Evolutionary conservation across 2,888 invertebrate genomes (phyloP).

Genomic region (Zaprionus bogoriensis): DNA sequence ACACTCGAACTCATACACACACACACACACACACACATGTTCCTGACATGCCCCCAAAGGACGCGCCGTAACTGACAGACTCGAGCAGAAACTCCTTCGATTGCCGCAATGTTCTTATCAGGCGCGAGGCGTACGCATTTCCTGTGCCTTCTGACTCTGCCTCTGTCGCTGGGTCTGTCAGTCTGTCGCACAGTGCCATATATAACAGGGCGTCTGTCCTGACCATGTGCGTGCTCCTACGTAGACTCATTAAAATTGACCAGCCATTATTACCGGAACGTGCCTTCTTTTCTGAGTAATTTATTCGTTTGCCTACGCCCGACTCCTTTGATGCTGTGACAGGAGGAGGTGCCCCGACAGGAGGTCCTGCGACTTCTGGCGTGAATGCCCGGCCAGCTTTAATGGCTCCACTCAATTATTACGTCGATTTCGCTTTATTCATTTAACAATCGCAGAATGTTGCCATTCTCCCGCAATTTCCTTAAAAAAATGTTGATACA

Average conservation of each 20-base stretch:
- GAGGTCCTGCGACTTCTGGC: background rate
- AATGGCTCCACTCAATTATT: conserved; percentile 46
- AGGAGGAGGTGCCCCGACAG: background rate
- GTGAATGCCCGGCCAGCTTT: conserved; percentile 16
- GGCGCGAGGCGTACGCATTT: background rate
- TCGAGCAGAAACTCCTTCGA: conserved; percentile 50
- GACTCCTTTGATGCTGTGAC: conserved; percentile 33
- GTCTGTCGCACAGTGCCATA: conserved; percentile 6
- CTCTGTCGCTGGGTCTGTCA: conserved; percentile 4
- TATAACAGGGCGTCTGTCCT: conserved; percentile 21
- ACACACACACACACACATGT: conserved; percentile 2
- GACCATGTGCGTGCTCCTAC: conserved; percentile 51
- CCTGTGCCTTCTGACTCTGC: background rate
- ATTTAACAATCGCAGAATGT: conserved; percentile 43
- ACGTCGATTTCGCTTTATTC: conserved; percentile 45
- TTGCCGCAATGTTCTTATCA: conserved; percentile 50
- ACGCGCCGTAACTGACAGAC: conserved; percentile 48
- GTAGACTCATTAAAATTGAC: conserved; percentile 78
- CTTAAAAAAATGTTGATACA: background rate
- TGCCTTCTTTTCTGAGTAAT: conserved; percentile 65
- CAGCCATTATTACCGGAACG: conserved; percentile 73
- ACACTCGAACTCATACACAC: background rate
- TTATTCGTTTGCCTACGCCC: conserved; percentile 47
- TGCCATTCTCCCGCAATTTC: conserved; percentile 32
- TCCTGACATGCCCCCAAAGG: conserved; percentile 32